phyloP scores from a whole-genome alignment of 1,140 invertebrate species.

The Pteromalus puparum region DNA sequence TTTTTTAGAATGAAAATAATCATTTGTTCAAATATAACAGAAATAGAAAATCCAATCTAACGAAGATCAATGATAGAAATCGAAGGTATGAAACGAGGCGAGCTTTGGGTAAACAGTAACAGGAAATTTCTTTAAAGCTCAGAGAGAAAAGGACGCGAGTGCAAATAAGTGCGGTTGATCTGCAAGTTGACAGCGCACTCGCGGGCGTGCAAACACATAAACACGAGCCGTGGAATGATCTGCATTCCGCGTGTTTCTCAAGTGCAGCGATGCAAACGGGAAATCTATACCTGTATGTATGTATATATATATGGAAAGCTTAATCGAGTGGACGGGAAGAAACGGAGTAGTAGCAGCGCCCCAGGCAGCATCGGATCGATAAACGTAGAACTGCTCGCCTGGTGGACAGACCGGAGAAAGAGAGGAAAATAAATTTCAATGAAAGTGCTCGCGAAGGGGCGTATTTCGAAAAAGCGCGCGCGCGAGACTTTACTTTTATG shows the following conservation, averaged over 20 bases:
- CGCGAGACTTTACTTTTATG: neutral
- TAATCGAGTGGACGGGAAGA: slow-evolving; percentile 43
- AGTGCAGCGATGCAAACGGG: slow-evolving; percentile 17
- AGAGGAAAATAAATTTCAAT: slow-evolving; percentile 39
- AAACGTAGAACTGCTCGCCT: neutral
- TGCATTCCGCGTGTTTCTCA: slow-evolving; percentile 15
- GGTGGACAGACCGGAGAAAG: neutral
- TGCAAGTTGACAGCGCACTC: too few relatives aligned
- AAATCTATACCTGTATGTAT: too few relatives aligned
- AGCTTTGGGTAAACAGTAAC: too few relatives aligned
- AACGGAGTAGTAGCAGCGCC: neutral
- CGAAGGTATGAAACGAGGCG: too few relatives aligned
- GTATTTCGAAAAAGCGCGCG: neutral
- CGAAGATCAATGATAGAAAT: too few relatives aligned
- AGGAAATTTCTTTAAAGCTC: too few relatives aligned
- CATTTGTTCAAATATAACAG: too few relatives aligned
- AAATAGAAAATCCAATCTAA: too few relatives aligned
- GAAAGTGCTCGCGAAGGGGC: slow-evolving; percentile 38
- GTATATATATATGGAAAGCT: slow-evolving; percentile 36
- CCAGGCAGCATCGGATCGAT: slow-evolving; percentile 15
- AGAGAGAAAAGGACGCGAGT: neutral
- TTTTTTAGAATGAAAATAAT: too few relatives aligned
- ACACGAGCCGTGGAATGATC: slow-evolving; percentile 7
- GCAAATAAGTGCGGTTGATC: slow-evolving; percentile 24
- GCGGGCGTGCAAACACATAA: neutral